These are phyloP conservation scores for Drosophila subpulchrella DNA, from an alignment of 1,140 invertebrate genomes.

Conservation along the genomic window DNA sequence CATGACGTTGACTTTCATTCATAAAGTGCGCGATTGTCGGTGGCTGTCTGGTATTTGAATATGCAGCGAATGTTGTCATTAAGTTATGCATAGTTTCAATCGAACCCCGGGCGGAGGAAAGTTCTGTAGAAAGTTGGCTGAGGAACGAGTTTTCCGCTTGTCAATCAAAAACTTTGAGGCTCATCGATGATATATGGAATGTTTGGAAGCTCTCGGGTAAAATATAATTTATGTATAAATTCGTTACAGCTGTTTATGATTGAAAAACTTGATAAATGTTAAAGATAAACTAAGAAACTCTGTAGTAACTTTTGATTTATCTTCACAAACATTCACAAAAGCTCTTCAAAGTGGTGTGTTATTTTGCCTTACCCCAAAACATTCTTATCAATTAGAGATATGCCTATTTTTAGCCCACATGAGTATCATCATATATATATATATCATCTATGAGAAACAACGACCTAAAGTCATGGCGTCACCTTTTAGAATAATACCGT, in stretches of 20 bases:
- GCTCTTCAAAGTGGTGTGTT: background rate
- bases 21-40: constrained; percentile 45
- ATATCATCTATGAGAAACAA: constrained; percentile 25
- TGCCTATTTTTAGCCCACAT: constrained; percentile 25
- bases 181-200: constrained; percentile 18
- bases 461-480: constrained; percentile 31
- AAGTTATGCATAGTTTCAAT: constrained; percentile 50
- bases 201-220: background rate
- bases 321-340: background rate
- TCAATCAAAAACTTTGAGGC: constrained; percentile 40
- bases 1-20: constrained; percentile 76
- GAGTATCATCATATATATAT: background rate
- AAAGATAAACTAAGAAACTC: too few relatives aligned
- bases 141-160: constrained; percentile 50
- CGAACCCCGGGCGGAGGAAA: constrained; percentile 42
- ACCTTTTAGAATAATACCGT: constrained; percentile 31
- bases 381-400: constrained; percentile 20
- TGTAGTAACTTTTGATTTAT: too few relatives aligned
- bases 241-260: too few relatives aligned
- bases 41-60: constrained; percentile 35
- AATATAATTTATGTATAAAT: background rate
- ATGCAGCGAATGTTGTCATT: constrained; percentile 51
- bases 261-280: too few relatives aligned
- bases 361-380: background rate
- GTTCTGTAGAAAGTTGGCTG: constrained; percentile 68